Percentiles rank a stretch among this genome's conserved stretches.
phyloP scores from a whole-genome alignment of 2,888 invertebrate species.

The Carpatolechia fugitivella region DNA sequence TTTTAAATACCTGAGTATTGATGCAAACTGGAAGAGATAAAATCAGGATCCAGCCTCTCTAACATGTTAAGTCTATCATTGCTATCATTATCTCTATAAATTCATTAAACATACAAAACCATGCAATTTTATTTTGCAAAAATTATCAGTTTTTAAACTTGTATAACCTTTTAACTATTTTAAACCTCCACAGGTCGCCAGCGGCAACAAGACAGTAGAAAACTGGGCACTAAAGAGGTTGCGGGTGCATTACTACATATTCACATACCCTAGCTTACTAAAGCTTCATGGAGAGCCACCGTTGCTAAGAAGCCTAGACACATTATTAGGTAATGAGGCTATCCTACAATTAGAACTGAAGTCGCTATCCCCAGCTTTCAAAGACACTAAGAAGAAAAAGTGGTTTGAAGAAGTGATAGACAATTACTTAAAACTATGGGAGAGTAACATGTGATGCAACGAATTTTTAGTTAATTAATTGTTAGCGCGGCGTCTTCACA shows the following conservation, averaged over 20 bases:
- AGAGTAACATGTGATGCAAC: conserved; percentile 87
- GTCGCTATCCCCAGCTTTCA: conserved; percentile 88
- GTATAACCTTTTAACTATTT: neutral
- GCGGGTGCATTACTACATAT: conserved; percentile 87
- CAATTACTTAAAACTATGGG: conserved; percentile 94
- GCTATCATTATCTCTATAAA: no score
- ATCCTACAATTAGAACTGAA: conserved; percentile 89
- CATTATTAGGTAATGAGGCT: conserved; percentile 88
- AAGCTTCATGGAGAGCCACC: conserved; percentile 90
- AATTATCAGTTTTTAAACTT: no score
- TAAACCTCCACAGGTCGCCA: conserved; percentile 77
- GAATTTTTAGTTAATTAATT: neutral
- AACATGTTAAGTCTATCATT: no score
- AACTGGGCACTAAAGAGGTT: conserved; percentile 86
- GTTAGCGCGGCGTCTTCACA: neutral
- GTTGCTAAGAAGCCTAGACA: conserved; percentile 84
- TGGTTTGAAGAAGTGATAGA: conserved; percentile 95
- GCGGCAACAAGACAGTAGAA: conserved; percentile 88
- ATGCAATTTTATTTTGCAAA: no score
- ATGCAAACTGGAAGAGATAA: no score
- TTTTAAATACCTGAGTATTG: no score
- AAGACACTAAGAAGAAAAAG: conserved; percentile 84
- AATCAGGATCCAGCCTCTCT: no score
- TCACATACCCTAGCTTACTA: conserved; percentile 88
- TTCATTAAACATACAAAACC: no score